phyloP scores from a whole-genome alignment of 2,797 vertebrate genomes.

The Moxostoma hubbsi region DNA sequence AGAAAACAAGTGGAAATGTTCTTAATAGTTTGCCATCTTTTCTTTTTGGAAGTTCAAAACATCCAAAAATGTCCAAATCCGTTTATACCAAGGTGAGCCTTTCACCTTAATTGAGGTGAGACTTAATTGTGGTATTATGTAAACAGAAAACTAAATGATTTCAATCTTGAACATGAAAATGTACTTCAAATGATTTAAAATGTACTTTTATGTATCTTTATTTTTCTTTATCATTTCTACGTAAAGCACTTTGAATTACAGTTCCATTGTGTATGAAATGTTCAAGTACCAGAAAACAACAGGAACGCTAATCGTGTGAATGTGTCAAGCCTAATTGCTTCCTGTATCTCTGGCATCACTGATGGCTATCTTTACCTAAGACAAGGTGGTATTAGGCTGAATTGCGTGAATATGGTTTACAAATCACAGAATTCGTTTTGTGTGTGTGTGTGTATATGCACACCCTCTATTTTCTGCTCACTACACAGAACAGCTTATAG shows the following conservation, averaged over 20 bases:
- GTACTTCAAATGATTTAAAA: no score
- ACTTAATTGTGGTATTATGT: no score
- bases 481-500: constrained; percentile 29
- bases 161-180: no score
- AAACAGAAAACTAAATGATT: no score
- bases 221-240: no score
- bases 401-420: constrained; percentile 38
- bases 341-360: constrained; percentile 37
- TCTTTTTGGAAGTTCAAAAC: background rate
- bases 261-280: no score
- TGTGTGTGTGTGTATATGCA: constrained; percentile 10
- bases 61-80: background rate
- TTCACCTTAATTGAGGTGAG: no score
- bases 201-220: no score
- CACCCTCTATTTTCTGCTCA: constrained; percentile 21
- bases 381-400: constrained; percentile 53
- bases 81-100: background rate
- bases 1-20: background rate
- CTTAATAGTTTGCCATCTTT: constrained; percentile 1
- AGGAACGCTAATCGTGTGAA: constrained; percentile 1
- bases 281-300: constrained; percentile 6
- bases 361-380: constrained; percentile 50
- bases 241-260: no score
- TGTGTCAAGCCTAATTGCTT: constrained; percentile 42
- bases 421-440: constrained; percentile 52